Percentiles rank a stretch among this genome's conserved stretches.
These are phyloP conservation scores for Lophius americanus DNA, from an alignment of 2,797 vertebrate species.

Conservation along the genomic window DNA sequence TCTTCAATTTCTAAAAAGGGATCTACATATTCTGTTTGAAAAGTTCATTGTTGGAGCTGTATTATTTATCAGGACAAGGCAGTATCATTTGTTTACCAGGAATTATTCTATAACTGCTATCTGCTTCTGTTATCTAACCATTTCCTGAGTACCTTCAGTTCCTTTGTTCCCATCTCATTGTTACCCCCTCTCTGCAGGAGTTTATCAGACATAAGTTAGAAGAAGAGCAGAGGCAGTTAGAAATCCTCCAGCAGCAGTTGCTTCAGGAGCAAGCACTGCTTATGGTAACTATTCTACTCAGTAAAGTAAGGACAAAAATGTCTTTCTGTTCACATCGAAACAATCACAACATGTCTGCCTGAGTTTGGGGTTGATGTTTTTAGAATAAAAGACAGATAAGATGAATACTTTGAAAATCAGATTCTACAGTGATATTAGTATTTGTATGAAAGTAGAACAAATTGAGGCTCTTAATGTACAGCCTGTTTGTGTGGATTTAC, in stretches of 20 bases:
- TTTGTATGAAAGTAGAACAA: background rate
- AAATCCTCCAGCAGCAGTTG: slow-evolving; percentile 96
- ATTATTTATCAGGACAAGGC: slow-evolving; percentile 15
- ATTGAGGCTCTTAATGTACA: slow-evolving; percentile 3
- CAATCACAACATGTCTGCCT: slow-evolving; percentile 3
- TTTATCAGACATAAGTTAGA: slow-evolving; percentile 96
- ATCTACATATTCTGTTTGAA: background rate
- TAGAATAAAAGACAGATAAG: slow-evolving; percentile 1
- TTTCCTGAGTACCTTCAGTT: slow-evolving; percentile 30
- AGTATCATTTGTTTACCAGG: slow-evolving; percentile 30
- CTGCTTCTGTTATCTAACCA: slow-evolving; percentile 25
- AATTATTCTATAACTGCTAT: slow-evolving; percentile 41
- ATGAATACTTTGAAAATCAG: background rate
- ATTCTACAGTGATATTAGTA: background rate
- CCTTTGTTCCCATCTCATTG: slow-evolving; percentile 31
- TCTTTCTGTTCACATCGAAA: no score
- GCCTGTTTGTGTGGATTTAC: background rate
- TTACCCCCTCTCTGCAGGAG: slow-evolving; percentile 83
- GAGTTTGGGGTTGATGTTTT: background rate
- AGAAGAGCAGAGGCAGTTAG: slow-evolving; percentile 95
- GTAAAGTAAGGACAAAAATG: no score
- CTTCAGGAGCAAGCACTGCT: slow-evolving; percentile 96
- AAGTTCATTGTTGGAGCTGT: slow-evolving; percentile 1
- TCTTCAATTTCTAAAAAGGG: background rate
- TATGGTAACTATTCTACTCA: slow-evolving; percentile 84